These are phyloP conservation scores for Drosophila niveifrons DNA, from an alignment of 2,888 invertebrate genomes.

Conservation along the genomic window DNA sequence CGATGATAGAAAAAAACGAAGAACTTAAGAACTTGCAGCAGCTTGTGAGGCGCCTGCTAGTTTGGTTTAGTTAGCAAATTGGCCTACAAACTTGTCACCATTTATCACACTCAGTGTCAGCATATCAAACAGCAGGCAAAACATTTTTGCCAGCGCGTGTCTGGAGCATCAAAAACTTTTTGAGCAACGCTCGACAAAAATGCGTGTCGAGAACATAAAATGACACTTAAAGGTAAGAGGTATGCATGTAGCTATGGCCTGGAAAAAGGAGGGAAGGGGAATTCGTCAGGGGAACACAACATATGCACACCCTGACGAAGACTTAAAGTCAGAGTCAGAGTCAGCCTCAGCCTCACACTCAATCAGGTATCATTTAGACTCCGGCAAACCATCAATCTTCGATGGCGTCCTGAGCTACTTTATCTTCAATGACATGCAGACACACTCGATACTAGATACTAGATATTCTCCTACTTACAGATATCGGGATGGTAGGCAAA, in stretches of 20 bases:
- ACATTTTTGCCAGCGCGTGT: slow-evolving; percentile 48
- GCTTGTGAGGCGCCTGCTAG: slow-evolving; percentile 56
- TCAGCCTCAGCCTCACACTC: slow-evolving; percentile 49
- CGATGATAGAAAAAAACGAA: not conserved
- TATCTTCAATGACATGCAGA: slow-evolving; percentile 71
- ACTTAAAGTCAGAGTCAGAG: not conserved
- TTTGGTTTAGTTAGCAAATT: slow-evolving; percentile 75
- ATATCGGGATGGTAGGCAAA: slow-evolving; percentile 64
- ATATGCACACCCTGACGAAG: slow-evolving; percentile 59
- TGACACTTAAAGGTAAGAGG: slow-evolving; percentile 77
- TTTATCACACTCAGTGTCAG: slow-evolving; percentile 81
- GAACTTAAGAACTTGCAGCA: slow-evolving; percentile 20
- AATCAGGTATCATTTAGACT: slow-evolving; percentile 76
- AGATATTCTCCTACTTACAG: slow-evolving; percentile 8
- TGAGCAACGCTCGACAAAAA: slow-evolving; percentile 63
- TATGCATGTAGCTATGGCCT: not conserved
- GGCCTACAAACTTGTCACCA: slow-evolving; percentile 81
- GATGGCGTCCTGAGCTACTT: slow-evolving; percentile 52
- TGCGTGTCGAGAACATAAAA: slow-evolving; percentile 81
- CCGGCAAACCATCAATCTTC: slow-evolving; percentile 78
- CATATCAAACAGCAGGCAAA: slow-evolving; percentile 46
- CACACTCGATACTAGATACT: slow-evolving; percentile 54
- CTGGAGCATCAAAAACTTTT: slow-evolving; percentile 64
- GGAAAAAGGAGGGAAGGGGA: too few species aligned
- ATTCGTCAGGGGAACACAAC: slow-evolving; percentile 32